Evolutionary conservation across 2,113 vertebrate species (phyloP).

Genomic region (Turdus rufiventris): DNA sequence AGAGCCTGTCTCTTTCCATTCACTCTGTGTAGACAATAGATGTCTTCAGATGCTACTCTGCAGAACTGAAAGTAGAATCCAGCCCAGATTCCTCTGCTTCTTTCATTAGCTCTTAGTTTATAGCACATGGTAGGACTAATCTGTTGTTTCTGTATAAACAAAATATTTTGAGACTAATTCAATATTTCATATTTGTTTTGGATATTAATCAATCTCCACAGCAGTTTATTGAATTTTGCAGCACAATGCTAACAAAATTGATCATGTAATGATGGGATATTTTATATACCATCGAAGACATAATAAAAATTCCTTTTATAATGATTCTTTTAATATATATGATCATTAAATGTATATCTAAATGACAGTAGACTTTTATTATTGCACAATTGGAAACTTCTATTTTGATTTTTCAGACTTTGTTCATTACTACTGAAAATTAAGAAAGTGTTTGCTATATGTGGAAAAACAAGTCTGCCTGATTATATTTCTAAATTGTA

Average conservation of each 20-base stretch:
- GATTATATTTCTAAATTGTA: not conserved
- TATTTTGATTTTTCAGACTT: not conserved
- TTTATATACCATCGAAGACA: not conserved
- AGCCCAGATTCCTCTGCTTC: not conserved
- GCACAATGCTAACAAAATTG: not conserved
- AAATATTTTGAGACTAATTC: not conserved
- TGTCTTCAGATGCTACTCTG: not conserved
- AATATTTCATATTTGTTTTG: not conserved
- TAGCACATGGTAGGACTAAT: not conserved
- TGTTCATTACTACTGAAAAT: not conserved
- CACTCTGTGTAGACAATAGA: not conserved
- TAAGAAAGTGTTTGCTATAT: not conserved
- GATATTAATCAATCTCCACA: not conserved
- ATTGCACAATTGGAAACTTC: not conserved
- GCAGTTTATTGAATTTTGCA: not conserved
- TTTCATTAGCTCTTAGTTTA: not conserved
- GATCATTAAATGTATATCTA: not conserved
- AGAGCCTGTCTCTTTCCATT: not conserved
- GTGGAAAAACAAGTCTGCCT: not conserved
- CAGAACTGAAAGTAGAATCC: not conserved
- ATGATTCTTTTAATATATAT: not conserved
- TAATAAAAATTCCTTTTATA: not conserved
- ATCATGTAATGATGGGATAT: not conserved
- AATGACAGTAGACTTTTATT: not conserved
- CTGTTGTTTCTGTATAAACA: not conserved